These are phyloP conservation scores for Hydrotaea cyrtoneurina DNA, from an alignment of 2,888 invertebrate genomes.

Conservation along the genomic window DNA sequence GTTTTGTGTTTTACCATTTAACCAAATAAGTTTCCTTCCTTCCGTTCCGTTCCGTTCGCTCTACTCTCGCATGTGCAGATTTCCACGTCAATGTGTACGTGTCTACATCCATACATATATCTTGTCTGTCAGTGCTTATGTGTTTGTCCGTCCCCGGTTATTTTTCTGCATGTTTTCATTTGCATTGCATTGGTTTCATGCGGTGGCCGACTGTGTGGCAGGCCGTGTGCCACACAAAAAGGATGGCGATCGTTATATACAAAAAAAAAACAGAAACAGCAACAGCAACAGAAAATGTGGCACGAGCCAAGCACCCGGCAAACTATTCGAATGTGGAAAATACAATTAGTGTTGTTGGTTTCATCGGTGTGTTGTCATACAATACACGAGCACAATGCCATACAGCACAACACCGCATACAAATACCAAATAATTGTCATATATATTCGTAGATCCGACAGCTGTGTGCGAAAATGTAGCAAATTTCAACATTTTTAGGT, in stretches of 20 bases:
- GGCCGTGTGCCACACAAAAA: constrained; percentile 16
- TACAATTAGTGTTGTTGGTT: constrained; percentile 65
- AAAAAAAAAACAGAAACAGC: too few species aligned
- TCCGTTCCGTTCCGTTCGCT: constrained; percentile 36
- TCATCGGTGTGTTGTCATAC: constrained; percentile 29
- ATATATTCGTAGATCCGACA: background rate
- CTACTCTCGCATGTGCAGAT: constrained; percentile 27
- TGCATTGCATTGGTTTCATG: constrained; percentile 32
- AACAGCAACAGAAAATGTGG: constrained; percentile 17
- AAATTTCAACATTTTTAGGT: too few species aligned
- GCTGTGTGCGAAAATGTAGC: background rate
- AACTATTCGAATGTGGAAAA: constrained; percentile 47
- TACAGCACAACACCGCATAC: background rate
- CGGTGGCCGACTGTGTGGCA: constrained; percentile 21
- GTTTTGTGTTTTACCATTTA: constrained; percentile 60
- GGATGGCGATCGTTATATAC: constrained; percentile 25
- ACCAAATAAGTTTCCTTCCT: constrained; percentile 59
- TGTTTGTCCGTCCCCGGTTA: background rate
- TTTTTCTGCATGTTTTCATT: constrained; percentile 19
- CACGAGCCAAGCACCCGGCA: constrained; percentile 56
- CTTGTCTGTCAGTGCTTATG: background rate
- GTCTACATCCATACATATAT: background rate
- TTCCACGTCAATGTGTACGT: constrained; percentile 34
- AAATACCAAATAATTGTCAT: constrained; percentile 19
- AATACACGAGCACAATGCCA: constrained; percentile 10